These are phyloP conservation scores for Chaitophorus viminalis DNA, from an alignment of 2,888 invertebrate species.

Conservation along the genomic window DNA sequence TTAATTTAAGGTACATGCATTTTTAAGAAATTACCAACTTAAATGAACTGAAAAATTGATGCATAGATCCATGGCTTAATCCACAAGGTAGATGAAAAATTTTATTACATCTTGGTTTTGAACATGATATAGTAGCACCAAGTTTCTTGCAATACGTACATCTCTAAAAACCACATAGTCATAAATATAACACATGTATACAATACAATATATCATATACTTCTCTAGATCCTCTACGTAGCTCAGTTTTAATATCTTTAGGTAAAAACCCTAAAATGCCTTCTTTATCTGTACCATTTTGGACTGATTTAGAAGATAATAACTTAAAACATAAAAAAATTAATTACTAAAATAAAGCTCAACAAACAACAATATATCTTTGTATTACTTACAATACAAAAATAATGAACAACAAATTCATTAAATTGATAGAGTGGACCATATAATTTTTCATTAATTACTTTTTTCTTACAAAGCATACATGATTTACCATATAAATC, in stretches of 20 bases:
- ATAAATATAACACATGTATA: conserved; percentile 14
- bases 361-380: too few relatives aligned
- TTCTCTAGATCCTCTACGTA: conserved; percentile 73
- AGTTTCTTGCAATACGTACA: conserved; percentile 76
- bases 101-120: conserved; percentile 73
- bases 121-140: conserved; percentile 81
- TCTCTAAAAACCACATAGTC: conserved; percentile 69
- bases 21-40: conserved; percentile 66
- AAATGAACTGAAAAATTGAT: conserved; percentile 75
- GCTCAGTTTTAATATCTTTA: conserved; percentile 76
- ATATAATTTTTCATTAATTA: conserved; percentile 71
- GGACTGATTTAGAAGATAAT: conserved; percentile 76
- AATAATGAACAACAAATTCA: conserved; percentile 76
- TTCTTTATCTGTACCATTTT: conserved; percentile 75
- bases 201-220: conserved; percentile 67
- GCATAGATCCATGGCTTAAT: conserved; percentile 72
- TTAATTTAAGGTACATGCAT: neutral
- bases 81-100: conserved; percentile 84
- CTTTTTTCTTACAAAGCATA: conserved; percentile 70
- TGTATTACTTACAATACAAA: conserved; percentile 79
- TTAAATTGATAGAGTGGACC: conserved; percentile 72
- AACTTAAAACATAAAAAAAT: too few relatives aligned
- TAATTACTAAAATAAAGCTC: too few relatives aligned
- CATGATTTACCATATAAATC: conserved; percentile 67
- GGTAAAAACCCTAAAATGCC: conserved; percentile 80